phyloP scores from a whole-genome alignment of 2,113 vertebrate genomes.

The Neofelis nebulosa region DNA sequence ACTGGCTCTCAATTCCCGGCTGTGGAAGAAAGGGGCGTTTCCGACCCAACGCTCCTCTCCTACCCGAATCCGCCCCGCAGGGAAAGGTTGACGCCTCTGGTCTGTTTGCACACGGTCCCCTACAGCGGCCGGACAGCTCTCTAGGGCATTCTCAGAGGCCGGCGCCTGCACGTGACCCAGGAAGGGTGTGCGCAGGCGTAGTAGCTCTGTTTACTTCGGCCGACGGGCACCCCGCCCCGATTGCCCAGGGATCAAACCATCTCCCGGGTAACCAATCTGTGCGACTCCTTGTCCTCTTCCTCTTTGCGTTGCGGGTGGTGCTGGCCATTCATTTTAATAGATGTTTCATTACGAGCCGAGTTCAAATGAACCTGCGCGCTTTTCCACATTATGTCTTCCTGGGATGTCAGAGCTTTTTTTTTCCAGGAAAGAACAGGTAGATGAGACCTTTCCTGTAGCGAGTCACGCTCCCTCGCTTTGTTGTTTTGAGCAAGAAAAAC shows the following conservation, averaged over 20 bases:
- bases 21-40: neutral
- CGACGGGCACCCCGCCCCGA: fast-evolving
- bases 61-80: neutral
- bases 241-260: fast-evolving
- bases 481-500: neutral
- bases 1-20: neutral
- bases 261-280: fast-evolving
- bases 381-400: neutral
- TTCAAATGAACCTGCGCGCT: neutral
- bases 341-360: neutral
- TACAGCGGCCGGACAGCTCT: fast-evolving
- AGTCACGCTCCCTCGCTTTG: neutral
- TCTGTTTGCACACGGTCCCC: neutral
- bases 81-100: neutral
- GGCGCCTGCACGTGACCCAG: neutral
- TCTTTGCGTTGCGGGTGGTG: neutral
- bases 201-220: constrained; percentile 4
- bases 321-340: neutral
- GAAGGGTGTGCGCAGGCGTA: constrained; percentile 55
- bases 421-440: neutral
- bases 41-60: neutral
- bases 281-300: too few species aligned
- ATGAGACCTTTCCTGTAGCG: neutral
- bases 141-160: fast-evolving
- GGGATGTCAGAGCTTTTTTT: neutral